Conservation (phyloP, 2,888 invertebrate species). For the Baronia brevicornis region DNA sequence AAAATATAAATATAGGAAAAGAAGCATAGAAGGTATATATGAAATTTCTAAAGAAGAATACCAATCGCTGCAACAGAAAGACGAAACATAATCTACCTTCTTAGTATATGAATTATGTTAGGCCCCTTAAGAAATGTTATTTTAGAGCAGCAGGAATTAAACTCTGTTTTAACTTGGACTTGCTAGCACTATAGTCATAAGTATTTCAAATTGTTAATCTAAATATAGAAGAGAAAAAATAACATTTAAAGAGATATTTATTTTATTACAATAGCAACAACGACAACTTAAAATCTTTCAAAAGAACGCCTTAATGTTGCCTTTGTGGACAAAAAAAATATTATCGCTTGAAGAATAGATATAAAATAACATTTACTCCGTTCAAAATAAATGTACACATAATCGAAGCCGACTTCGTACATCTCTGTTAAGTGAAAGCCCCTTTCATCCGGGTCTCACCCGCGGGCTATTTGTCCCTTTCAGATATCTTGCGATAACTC, state of each 20-base stretch:
- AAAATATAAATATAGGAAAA: too few species aligned
- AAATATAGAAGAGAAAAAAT: conserved; percentile 7
- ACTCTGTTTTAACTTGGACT: too few species aligned
- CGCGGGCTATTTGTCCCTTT: conserved; percentile 35
- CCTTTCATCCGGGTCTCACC: conserved; percentile 33
- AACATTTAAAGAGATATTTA: conserved; percentile 4
- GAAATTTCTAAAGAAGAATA: too few species aligned
- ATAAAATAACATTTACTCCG: conserved; percentile 27
- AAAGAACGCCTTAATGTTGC: conserved; percentile 6
- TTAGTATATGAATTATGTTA: too few species aligned
- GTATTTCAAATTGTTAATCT: too few species aligned
- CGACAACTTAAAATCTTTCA: conserved; percentile 9
- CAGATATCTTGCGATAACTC: conserved; percentile 32
- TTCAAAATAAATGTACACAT: conserved; percentile 19
- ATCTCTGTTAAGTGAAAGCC: conserved; percentile 28
- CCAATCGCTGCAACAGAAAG: too few species aligned
- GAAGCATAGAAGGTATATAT: too few species aligned
- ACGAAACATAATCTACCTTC: too few species aligned
- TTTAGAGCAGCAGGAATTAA: too few species aligned
- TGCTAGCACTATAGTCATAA: conserved; percentile 8
- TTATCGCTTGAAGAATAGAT: conserved; percentile 17
- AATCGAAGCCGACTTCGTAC: conserved; percentile 29
- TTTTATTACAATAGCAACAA: conserved; percentile 2
- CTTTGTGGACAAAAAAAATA: conserved; percentile 10
- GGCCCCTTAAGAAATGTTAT: too few species aligned